phyloP scores from a whole-genome alignment of 2,888 invertebrate species.

The Augiades crinisus region DNA sequence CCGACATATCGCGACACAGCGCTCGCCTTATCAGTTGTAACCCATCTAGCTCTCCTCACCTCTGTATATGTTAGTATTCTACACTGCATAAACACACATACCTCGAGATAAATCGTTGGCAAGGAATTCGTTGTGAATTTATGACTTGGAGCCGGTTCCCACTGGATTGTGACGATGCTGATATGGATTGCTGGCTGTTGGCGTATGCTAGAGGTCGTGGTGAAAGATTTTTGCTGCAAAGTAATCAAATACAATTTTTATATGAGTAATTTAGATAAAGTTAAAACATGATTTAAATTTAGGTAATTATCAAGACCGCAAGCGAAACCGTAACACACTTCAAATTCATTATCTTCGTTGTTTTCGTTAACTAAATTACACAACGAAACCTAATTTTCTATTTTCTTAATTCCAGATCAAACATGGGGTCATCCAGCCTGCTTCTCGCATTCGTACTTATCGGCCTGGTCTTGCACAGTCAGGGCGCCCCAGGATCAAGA shows the following conservation, averaged over 20 bases:
- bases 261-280: no score
- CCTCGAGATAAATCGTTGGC: background rate
- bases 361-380: no score
- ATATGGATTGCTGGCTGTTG: no score
- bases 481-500: conserved; percentile 57
- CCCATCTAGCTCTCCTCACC: conserved; percentile 10
- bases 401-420: conserved; percentile 51
- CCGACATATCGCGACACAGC: background rate
- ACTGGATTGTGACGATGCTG: background rate
- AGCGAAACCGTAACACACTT: no score
- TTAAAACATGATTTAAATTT: no score
- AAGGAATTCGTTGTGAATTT: background rate
- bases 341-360: no score
- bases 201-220: no score
- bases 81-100: background rate
- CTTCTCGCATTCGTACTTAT: conserved; percentile 52
- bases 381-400: conserved; percentile 8
- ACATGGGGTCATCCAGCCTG: conserved; percentile 50
- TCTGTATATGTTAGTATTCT: background rate
- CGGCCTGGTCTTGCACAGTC: conserved; percentile 46
- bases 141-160: background rate
- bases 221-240: no score
- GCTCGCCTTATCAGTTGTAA: conserved; percentile 7
- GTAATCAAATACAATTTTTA: no score
- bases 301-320: no score